Conservation (phyloP, 1,140 invertebrate genomes). For the Scaptomyza hsui region DNA sequence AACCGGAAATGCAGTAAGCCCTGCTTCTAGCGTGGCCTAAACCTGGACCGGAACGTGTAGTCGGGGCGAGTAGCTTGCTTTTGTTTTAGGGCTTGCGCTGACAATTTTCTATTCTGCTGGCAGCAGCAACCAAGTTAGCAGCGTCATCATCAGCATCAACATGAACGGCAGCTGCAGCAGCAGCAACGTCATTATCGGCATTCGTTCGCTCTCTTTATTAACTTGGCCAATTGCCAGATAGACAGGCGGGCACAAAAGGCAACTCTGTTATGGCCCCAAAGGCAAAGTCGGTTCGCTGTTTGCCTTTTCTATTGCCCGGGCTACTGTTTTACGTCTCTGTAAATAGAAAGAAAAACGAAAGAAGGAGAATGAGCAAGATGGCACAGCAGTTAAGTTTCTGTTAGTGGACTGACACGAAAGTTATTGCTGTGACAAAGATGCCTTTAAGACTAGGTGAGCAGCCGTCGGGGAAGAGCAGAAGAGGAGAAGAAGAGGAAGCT, state of each 20-base stretch:
- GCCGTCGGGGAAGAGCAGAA: not conserved
- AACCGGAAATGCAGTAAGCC: slow-evolving; percentile 77
- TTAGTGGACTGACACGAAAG: slow-evolving; percentile 75
- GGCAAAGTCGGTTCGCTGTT: slow-evolving; percentile 25
- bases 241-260: slow-evolving; percentile 49
- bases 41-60: slow-evolving; percentile 8
- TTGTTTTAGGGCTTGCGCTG: slow-evolving; percentile 30
- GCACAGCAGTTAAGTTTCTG: slow-evolving; percentile 57
- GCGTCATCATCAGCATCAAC: slow-evolving; percentile 71
- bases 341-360: slow-evolving; percentile 37
- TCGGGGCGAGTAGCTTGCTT: slow-evolving; percentile 3
- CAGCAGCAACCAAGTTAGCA: slow-evolving; percentile 79
- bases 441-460: slow-evolving; percentile 26
- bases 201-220: slow-evolving; percentile 61
- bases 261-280: slow-evolving; percentile 30
- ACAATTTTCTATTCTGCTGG: slow-evolving; percentile 52
- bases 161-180: slow-evolving; percentile 52
- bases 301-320: slow-evolving; percentile 54
- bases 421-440: slow-evolving; percentile 74
- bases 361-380: slow-evolving; percentile 8
- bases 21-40: slow-evolving; percentile 28
- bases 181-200: slow-evolving; percentile 76
- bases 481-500: not conserved
- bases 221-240: slow-evolving; percentile 78
- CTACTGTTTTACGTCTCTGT: slow-evolving; percentile 56